Base-by-base conservation (phyloP, 2,113 vertebrate species). In the Zosterops lateralis region DNA sequence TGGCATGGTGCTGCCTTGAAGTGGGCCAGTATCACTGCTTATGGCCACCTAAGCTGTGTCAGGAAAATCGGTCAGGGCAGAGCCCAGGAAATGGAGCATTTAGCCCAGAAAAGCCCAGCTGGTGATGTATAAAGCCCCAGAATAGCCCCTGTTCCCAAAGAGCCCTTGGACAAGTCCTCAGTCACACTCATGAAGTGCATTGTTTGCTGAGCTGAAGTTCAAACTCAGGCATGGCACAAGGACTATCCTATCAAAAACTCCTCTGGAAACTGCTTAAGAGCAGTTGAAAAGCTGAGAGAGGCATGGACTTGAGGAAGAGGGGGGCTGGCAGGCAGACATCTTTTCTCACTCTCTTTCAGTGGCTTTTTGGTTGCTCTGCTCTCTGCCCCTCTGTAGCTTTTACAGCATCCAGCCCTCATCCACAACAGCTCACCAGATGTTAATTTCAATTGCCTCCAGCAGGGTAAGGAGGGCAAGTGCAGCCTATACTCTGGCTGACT, bases 151-250 rank as follows among this genome's bases (percentile, higher is more conserved):
- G 32, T 75, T 38, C 32, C 57, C 7, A 6, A 67, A 42, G 3
- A 64, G 53, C 53, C 53, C 61, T 47, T 36, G 36, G 48, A 19
- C 9, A 70, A 71, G 14, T 7, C 34, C 36, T 62, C 0, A 0
- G 8, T 44, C n/a, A 21, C 3, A 4, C 32, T 64, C 25, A 0
- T 8, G 17, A 38, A n/a, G 10, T 4, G 3, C 15, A 3, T 0
- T 0, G 29, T 45, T 71, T 47, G 25, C n/a, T 62, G 53, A 87
- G 42, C 25, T 74, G 34, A 29, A 26, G 25, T 2, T 84, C 57
- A 42, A 32, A 31, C 31, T 53, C 5, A 1, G 62, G 48, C 40
- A 26, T 0, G 0, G 54, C 1, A 7, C 44, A 36, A 21, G 16
- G 7, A 11, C 47, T 13, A 14, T 29, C 28, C 54, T n/a, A 9